Conservation (phyloP, 2,113 vertebrate species). For the Oxygymnocypris stewartii region DNA sequence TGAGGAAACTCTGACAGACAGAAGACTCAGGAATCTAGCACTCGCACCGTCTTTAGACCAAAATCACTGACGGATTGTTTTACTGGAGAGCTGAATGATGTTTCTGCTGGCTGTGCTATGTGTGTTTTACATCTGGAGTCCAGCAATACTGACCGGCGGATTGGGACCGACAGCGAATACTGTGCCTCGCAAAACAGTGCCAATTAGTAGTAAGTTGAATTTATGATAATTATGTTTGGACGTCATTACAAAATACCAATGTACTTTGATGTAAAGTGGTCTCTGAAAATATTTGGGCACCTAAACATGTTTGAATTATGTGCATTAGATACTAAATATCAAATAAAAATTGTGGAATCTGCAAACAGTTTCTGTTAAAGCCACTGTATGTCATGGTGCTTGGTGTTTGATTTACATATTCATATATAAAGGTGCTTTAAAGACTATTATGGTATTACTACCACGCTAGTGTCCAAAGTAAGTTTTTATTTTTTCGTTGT, state of each 20-base stretch:
- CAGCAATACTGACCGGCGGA: slow-evolving; percentile 51
- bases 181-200: slow-evolving; percentile 66
- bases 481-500: background rate
- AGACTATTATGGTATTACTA: background rate
- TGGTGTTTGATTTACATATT: background rate
- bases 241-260: background rate
- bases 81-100: slow-evolving; percentile 33
- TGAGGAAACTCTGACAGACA: background rate
- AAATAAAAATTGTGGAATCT: background rate
- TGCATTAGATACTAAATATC: background rate
- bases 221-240: background rate
- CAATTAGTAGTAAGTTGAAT: slow-evolving; percentile 67
- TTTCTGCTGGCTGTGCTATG: slow-evolving; percentile 59
- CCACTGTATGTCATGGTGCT: background rate
- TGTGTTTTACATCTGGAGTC: slow-evolving; percentile 61
- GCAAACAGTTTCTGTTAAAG: background rate
- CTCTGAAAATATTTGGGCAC: background rate
- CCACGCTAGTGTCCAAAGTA: background rate
- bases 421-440: background rate
- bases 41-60: background rate
- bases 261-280: background rate
- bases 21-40: background rate
- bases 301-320: background rate
- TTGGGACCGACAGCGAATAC: slow-evolving; percentile 43
- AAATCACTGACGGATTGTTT: background rate